Evolutionary conservation across 2,113 vertebrate genomes (phyloP).

Genomic region (Scalopus aquaticus): DNA sequence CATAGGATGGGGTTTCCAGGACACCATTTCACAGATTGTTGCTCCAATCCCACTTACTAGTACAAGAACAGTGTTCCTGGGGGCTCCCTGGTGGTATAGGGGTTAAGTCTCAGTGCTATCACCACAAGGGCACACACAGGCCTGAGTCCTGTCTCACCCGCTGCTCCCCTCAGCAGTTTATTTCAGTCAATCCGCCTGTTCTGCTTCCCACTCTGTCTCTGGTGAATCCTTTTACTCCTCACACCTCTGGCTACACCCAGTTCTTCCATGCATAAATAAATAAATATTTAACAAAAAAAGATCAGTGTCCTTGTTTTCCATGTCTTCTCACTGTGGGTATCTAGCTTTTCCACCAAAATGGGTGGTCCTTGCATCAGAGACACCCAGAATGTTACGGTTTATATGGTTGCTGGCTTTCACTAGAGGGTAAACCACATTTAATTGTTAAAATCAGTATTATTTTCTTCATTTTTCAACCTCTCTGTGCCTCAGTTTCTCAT

Average conservation of each 20-base stretch:
- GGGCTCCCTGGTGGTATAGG: too few species aligned
- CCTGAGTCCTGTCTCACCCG: too few species aligned
- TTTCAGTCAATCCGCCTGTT: too few species aligned
- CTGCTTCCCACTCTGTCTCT: too few species aligned
- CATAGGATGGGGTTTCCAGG: conserved; percentile 42
- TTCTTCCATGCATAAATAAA: too few species aligned
- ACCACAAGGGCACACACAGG: too few species aligned
- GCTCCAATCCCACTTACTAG: conserved; percentile 51
- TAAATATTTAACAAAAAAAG: neutral
- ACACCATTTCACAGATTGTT: conserved; percentile 41
- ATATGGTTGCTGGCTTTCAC: neutral
- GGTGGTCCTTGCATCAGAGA: neutral
- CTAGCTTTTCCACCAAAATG: conserved; percentile 22
- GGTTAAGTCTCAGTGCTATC: too few species aligned
- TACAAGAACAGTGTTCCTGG: neutral
- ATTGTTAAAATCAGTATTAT: conserved; percentile 33
- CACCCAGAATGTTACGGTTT: neutral
- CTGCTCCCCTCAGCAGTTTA: too few species aligned
- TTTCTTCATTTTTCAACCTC: neutral
- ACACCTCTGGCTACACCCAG: too few species aligned
- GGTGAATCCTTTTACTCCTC: too few species aligned
- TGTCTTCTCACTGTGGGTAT: conserved; percentile 39
- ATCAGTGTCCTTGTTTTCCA: conserved; percentile 33
- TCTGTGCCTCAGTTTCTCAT: neutral
- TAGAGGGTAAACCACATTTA: neutral